phyloP scores from a whole-genome alignment of 23 tunicate genomes.

The Ascidia mentula region DNA sequence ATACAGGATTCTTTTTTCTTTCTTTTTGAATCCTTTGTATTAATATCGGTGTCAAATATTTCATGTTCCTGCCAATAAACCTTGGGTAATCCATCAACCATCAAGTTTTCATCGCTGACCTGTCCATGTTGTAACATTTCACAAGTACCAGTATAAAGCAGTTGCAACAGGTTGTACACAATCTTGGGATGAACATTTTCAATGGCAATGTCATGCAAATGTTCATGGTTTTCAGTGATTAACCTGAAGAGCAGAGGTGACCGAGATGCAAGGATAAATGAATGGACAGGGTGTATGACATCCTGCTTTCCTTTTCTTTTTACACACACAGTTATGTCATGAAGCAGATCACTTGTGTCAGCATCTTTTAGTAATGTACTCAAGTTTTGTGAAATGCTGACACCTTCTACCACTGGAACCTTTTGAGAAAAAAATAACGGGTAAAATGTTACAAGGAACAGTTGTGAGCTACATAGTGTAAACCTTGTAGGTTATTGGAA shows the following conservation, averaged over 20 bases:
- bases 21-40: too few relatives aligned
- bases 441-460: too few relatives aligned
- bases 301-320: slow-evolving; percentile 25
- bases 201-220: slow-evolving; percentile 13
- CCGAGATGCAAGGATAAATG: slow-evolving; percentile 32
- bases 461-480: not conserved
- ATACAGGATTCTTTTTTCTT: too few relatives aligned
- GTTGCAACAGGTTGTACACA: slow-evolving; percentile 28
- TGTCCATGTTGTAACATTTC: slow-evolving; percentile 7
- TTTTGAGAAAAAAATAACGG: not conserved
- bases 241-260: slow-evolving; percentile 16
- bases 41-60: not conserved
- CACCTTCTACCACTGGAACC: slow-evolving; percentile 39
- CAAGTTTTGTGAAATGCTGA: slow-evolving; percentile 10
- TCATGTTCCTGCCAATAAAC: slow-evolving; percentile 31
- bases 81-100: slow-evolving; percentile 1
- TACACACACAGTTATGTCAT: slow-evolving; percentile 35
- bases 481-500: too few relatives aligned
- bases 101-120: not conserved
- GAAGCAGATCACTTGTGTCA: slow-evolving; percentile 25
- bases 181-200: slow-evolving; percentile 58
- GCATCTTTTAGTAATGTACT: not conserved
- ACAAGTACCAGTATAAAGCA: slow-evolving; percentile 62
- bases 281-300: slow-evolving; percentile 28
- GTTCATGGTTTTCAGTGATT: not conserved